phyloP scores from a whole-genome alignment of 2,888 invertebrate genomes.

The Tineola bisselliella region DNA sequence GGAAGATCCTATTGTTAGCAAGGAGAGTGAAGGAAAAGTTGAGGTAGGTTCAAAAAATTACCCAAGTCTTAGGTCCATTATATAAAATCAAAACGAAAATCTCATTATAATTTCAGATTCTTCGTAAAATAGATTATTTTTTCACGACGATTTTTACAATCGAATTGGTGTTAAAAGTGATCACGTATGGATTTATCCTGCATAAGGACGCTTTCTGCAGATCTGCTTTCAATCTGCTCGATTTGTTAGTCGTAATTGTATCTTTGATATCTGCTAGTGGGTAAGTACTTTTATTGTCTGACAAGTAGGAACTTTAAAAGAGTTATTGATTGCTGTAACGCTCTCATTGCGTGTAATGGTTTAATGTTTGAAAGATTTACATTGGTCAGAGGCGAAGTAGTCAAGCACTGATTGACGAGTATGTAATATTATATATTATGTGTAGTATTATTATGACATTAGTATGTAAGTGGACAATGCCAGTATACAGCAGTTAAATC shows the following conservation, averaged over 20 bases:
- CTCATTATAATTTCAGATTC: slow-evolving; percentile 71
- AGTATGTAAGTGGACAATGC: too few relatives aligned
- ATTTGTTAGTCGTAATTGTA: slow-evolving; percentile 96
- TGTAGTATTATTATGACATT: too few relatives aligned
- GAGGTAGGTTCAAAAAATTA: slow-evolving; percentile 31
- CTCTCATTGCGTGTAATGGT: too few relatives aligned
- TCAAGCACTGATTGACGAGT: too few relatives aligned
- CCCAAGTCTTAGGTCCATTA: too few relatives aligned
- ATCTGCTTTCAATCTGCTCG: slow-evolving; percentile 96
- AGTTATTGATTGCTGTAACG: too few relatives aligned
- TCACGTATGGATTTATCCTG: slow-evolving; percentile 94
- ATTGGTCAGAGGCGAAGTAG: too few relatives aligned
- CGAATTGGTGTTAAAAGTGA: slow-evolving; percentile 93
- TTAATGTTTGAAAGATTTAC: too few relatives aligned
- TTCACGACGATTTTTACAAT: slow-evolving; percentile 98
- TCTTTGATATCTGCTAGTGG: slow-evolving; percentile 93
- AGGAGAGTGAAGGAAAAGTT: slow-evolving; percentile 29
- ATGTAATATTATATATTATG: too few relatives aligned
- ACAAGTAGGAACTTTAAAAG: too few relatives aligned
- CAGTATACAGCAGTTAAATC: too few relatives aligned
- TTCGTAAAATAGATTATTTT: slow-evolving; percentile 94
- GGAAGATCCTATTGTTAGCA: slow-evolving; percentile 85
- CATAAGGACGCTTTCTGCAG: slow-evolving; percentile 99
- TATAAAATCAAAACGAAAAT: neutral
- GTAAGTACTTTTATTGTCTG: slow-evolving; percentile 29